These are phyloP conservation scores for Sebastiscus tertius DNA, from an alignment of 2,797 vertebrate species.

Conservation along the genomic window DNA sequence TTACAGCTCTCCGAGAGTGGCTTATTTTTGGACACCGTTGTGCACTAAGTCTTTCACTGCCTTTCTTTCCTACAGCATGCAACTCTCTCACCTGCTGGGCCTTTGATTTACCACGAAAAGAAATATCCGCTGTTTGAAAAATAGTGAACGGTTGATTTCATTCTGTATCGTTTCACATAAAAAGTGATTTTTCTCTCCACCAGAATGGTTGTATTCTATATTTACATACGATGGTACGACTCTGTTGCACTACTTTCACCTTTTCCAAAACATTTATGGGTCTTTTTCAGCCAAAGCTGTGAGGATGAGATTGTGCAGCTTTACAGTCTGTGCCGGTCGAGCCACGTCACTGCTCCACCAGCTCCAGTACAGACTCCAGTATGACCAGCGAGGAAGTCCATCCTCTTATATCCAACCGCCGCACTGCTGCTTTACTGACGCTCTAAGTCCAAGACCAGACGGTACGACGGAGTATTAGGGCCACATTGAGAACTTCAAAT, in stretches of 20 bases:
- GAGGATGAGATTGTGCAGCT: too few relatives aligned
- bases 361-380: too few relatives aligned
- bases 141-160: neutral
- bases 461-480: rapidly evolving
- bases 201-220: neutral
- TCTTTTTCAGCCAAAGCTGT: too few relatives aligned
- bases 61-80: slow-evolving; percentile 1
- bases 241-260: neutral
- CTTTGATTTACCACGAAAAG: neutral
- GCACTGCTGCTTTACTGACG: too few relatives aligned
- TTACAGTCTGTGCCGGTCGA: too few relatives aligned
- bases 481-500: too few relatives aligned
- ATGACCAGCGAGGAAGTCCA: too few relatives aligned
- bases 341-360: rapidly evolving
- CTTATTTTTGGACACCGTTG: slow-evolving; percentile 36
- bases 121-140: neutral
- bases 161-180: neutral
- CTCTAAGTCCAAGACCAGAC: too few relatives aligned
- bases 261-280: too few relatives aligned
- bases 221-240: too few relatives aligned
- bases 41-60: slow-evolving; percentile 21
- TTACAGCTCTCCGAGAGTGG: slow-evolving; percentile 39
- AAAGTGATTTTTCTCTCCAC: neutral
- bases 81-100: neutral
- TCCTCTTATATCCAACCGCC: too few relatives aligned